Percentiles rank a stretch among this genome's conserved stretches.
Evolutionary conservation across 2,797 vertebrate genomes (phyloP).

Genomic region (Ctenopoma kingsleyae): DNA sequence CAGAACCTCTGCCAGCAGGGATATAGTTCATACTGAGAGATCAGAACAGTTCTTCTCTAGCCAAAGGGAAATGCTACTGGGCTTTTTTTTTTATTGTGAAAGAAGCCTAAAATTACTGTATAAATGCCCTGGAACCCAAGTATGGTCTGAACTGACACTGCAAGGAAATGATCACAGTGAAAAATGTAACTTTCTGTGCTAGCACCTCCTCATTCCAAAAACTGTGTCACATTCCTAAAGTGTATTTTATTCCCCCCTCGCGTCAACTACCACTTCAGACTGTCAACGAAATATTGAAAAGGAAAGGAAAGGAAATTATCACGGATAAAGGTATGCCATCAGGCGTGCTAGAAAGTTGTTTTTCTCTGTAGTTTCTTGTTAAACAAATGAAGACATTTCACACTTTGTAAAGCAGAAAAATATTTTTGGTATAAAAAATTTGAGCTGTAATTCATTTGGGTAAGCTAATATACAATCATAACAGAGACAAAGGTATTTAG

Average conservation of each 20-base stretch:
- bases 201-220: conserved; percentile 45
- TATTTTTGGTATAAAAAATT: neutral
- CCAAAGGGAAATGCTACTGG: conserved; percentile 74
- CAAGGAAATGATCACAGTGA: conserved; percentile 59
- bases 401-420: conserved; percentile 7
- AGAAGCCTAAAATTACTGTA: conserved; percentile 57
- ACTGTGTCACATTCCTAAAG: conserved; percentile 47
- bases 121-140: conserved; percentile 62
- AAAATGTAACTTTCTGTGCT: conserved; percentile 45
- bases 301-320: conserved; percentile 40
- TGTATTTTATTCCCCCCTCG: neutral
- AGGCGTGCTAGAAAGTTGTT: conserved; percentile 45
- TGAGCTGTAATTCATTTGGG: neutral
- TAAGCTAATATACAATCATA: neutral
- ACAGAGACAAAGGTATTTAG: neutral
- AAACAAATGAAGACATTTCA: conserved; percentile 14
- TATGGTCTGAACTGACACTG: conserved; percentile 55
- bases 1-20: conserved; percentile 77
- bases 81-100: conserved; percentile 67
- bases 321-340: conserved; percentile 40
- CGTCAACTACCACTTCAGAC: conserved; percentile 44
- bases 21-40: conserved; percentile 70
- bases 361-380: conserved; percentile 37
- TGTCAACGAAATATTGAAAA: conserved; percentile 36
- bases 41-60: conserved; percentile 69